These are phyloP conservation scores for Brevimyrus niger DNA, from an alignment of 2,113 vertebrate species.

Conservation along the genomic window DNA sequence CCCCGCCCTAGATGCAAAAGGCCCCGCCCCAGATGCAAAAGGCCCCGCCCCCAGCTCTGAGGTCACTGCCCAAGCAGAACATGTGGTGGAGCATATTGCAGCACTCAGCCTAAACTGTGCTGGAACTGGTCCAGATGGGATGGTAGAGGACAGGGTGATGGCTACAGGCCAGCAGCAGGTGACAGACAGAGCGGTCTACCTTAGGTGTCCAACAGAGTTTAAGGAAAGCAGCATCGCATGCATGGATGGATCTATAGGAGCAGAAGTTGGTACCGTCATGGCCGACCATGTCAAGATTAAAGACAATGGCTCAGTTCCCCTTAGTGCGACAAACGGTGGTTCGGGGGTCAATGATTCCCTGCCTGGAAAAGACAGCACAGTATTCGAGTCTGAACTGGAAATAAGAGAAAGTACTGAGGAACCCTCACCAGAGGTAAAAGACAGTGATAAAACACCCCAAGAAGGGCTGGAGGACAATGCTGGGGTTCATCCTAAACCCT, in stretches of 20 bases:
- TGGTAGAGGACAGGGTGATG: background rate
- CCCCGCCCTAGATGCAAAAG: background rate
- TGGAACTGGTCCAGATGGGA: background rate
- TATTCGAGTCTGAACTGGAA: background rate
- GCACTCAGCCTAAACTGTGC: background rate
- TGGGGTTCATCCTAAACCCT: background rate
- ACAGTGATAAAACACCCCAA: background rate
- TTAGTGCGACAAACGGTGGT: background rate
- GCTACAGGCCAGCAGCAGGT: background rate
- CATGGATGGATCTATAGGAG: background rate
- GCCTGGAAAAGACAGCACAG: background rate
- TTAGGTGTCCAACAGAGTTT: constrained; percentile 14
- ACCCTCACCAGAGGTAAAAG: background rate
- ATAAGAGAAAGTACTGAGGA: background rate
- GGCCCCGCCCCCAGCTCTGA: background rate
- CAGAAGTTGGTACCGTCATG: background rate
- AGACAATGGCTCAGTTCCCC: background rate
- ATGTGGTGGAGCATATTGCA: background rate
- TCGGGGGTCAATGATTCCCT: too few species aligned
- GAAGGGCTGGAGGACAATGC: background rate
- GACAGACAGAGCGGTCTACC: constrained; percentile 26
- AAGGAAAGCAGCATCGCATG: background rate
- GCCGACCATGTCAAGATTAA: background rate
- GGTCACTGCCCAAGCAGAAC: background rate
- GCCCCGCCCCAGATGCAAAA: too few species aligned